Evolutionary conservation across 1,140 invertebrate species (phyloP).

Genomic region (Drosophila jambulina): DNA sequence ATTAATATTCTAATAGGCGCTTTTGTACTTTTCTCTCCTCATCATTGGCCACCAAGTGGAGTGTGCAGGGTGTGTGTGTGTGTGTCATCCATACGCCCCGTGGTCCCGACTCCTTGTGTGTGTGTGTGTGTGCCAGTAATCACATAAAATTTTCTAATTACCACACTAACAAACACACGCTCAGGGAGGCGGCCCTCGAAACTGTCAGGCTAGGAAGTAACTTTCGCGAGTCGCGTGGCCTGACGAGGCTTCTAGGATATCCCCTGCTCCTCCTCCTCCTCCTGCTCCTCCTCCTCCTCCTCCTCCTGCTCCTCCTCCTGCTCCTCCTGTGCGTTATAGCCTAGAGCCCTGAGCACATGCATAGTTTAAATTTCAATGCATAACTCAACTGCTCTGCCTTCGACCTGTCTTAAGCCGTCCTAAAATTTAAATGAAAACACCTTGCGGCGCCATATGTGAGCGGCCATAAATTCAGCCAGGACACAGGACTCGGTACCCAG

Average conservation of each 20-base stretch:
- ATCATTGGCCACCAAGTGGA: slow-evolving; percentile 48
- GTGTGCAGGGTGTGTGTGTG: slow-evolving; percentile 2
- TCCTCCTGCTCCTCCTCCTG: not conserved
- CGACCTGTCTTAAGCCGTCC: slow-evolving; percentile 57
- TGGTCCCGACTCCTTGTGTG: slow-evolving; percentile 1
- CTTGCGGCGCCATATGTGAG: slow-evolving; percentile 62
- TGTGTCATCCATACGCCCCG: slow-evolving; percentile 27
- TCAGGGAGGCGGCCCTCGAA: not conserved
- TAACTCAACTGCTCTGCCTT: slow-evolving; percentile 52
- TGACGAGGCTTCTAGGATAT: slow-evolving; percentile 7
- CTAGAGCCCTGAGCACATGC: slow-evolving; percentile 24
- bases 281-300: not conserved
- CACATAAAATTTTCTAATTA: slow-evolving; percentile 84
- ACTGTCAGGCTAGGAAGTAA: slow-evolving; percentile 34
- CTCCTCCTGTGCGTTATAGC: slow-evolving; percentile 5
- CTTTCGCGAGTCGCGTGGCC: slow-evolving; percentile 42
- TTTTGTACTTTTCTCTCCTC: slow-evolving; percentile 78
- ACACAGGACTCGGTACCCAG: slow-evolving; percentile 23
- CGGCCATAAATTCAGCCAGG: slow-evolving; percentile 61
- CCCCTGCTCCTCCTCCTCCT: not conserved
- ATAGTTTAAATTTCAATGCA: slow-evolving; percentile 71
- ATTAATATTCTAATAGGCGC: slow-evolving; percentile 84
- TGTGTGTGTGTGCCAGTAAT: slow-evolving; percentile 53
- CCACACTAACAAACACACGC: slow-evolving; percentile 50
- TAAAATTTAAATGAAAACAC: slow-evolving; percentile 75